Percentiles rank a stretch among this genome's conserved stretches.
These are phyloP conservation scores for Argopecten irradians DNA, from an alignment of 1,140 invertebrate genomes.

Conservation along the genomic window DNA sequence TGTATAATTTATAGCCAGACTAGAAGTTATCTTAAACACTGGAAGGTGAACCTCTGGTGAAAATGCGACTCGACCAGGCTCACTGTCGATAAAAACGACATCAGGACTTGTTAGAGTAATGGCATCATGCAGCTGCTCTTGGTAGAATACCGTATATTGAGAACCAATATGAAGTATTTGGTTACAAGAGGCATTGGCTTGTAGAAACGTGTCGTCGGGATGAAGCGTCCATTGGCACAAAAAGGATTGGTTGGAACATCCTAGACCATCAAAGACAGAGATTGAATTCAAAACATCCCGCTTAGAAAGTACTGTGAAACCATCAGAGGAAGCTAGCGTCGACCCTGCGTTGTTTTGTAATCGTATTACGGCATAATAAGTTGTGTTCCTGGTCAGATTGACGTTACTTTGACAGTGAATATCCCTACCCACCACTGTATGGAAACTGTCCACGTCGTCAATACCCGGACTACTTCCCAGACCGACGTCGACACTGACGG, in stretches of 20 bases:
- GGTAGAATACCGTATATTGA: background rate
- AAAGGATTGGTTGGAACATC: background rate
- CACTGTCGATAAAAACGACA: background rate
- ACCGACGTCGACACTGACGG: conserved; percentile 44
- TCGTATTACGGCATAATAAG: background rate
- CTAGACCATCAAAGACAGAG: background rate
- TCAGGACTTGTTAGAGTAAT: background rate
- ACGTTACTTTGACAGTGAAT: background rate
- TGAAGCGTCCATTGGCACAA: background rate
- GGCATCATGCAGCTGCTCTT: background rate
- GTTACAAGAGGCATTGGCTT: background rate
- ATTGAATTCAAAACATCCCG: background rate
- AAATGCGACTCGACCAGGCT: background rate
- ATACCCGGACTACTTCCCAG: conserved; percentile 45
- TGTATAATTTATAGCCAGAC: background rate
- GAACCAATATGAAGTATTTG: background rate
- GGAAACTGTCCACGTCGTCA: conserved; percentile 40
- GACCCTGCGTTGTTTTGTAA: background rate
- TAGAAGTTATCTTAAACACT: background rate
- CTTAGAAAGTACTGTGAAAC: background rate
- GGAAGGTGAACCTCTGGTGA: background rate
- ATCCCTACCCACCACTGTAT: background rate
- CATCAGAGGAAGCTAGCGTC: background rate
- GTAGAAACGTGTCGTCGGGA: background rate
- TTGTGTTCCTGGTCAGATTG: background rate